Conservation (phyloP, 2,113 vertebrate genomes). For the Rousettus leschenaultii region DNA sequence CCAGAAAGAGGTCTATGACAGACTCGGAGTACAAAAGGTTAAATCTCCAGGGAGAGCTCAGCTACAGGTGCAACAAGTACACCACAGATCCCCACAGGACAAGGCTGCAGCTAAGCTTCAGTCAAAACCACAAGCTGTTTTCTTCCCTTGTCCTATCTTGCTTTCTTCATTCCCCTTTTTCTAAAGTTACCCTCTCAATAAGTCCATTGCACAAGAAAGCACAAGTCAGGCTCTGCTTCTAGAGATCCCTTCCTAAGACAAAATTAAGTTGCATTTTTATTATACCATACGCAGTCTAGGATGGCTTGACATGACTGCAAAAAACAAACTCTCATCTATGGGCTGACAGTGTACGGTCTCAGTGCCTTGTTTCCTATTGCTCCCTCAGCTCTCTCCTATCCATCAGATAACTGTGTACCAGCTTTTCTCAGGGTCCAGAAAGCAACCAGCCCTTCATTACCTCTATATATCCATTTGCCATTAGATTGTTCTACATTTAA, state of each 20-base stretch:
- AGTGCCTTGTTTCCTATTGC: neutral
- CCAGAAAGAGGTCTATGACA: neutral
- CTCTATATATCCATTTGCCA: neutral
- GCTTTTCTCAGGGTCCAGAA: neutral
- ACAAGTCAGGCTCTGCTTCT: neutral
- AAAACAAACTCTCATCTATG: neutral
- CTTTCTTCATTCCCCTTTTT: neutral
- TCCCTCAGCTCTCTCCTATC: neutral
- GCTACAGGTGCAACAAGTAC: neutral
- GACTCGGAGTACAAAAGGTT: neutral
- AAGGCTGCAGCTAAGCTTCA: neutral
- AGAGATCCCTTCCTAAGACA: neutral
- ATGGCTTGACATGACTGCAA: neutral
- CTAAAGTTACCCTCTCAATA: neutral
- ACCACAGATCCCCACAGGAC: neutral
- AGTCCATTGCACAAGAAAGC: neutral
- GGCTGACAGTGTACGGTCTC: neutral
- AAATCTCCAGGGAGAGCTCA: neutral
- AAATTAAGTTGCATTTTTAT: neutral
- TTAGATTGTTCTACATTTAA: neutral
- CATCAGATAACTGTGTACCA: neutral
- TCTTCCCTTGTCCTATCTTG: neutral
- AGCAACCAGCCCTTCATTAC: neutral
- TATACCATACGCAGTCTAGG: neutral
- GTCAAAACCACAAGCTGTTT: neutral